Evolutionary conservation across 1,140 invertebrate genomes (phyloP), one percentile per base, ranked within the genome.

Genomic region (Drosophila lini): DNA sequence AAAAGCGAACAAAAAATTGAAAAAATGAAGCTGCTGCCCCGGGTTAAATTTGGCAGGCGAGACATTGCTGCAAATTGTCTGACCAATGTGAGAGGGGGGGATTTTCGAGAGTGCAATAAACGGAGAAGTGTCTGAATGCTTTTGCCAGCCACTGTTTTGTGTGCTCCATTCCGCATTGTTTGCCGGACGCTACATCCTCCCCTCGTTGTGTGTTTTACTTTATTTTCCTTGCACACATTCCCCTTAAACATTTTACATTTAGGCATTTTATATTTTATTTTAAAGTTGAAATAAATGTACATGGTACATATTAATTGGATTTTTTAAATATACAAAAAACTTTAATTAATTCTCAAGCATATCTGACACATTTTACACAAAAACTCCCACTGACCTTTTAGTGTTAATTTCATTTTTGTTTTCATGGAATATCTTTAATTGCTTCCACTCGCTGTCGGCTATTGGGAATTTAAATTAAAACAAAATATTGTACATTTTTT

Each of bases 11-110:
- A 50, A 50, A 70, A 64, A 32, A 58, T 67, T 19, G 13, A 65
- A 64, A 81, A 79, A 71, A 55, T 68, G 56, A 74, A 79, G 61
- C 62, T 60, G 61, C 78, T 84, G 88, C 88, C 80, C 74, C 61
- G 71, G 80, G 80, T 83, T 79, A 88, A 79, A 91, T 81, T 86
- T 89, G 77, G 84, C 84, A 89, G 74, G 61, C 84, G 74, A 89
- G 84, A 89, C 84, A 88, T 84, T 64, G 44, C 78, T 88, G 83
- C 80, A 89, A 88, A 88, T 88, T 89, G 84, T 88, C 80, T 88
- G 84, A 88, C 83, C 83, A 88, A 62, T 65, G 69, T 45, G 36
- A 28, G 31, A 45, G 34, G 5, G 15, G 28, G 47, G 41, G 22
- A 6, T 22, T 36, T 47, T 44, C 34, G 60, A 48, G 78, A 84